Base-by-base conservation (phyloP, 2,888 invertebrate species). In the Tethea ocularis region DNA sequence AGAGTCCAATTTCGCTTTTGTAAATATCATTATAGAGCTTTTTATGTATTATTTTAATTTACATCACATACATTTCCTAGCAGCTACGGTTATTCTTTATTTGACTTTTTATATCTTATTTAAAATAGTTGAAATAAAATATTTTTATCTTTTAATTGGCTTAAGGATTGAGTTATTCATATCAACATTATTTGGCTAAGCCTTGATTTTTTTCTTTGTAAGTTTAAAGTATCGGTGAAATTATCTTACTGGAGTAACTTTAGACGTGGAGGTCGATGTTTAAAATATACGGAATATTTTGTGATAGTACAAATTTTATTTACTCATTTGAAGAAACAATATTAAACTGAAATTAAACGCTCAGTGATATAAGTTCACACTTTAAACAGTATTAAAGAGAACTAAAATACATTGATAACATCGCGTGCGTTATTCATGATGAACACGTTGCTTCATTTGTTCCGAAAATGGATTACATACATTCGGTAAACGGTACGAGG, bases 231-330 rank as follows among this genome's bases (percentile, higher is more conserved):
- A 65, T 60, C 66, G 69, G 62, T 63, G 68, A 59, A 62, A 62
- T 59, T 63, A 67, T 69, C 66, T 67, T 72, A 63, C 38, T 61
- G 68, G 69, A 67, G 67, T 61, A 57, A 52, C 60, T 60, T 24
- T 58, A 54, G 58, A 17, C 59, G 59, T 57, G 60, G 58, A 64
- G 56, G 17, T 26, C 24, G n/a, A 23, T 6, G 57, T 63, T 41
- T 6, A 23, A 38, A 22, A 24, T 58, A 60, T 72, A 78, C 75
- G 57, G 66, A 63, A 68, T 82, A 74, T 75, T 80, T 87, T 88
- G 84, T 86, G 86, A 90, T 89, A 92, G 92, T 92, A 92, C 91
- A 92, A 92, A 91, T 88, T 79, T 82, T 86, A 81, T 82, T 79
- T 81, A 80, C 80, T 71, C 72, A 70, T 68, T 71, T 72, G 75